Conservation (phyloP, 2,888 invertebrate genomes). For the Glaucopsyche alexis region DNA sequence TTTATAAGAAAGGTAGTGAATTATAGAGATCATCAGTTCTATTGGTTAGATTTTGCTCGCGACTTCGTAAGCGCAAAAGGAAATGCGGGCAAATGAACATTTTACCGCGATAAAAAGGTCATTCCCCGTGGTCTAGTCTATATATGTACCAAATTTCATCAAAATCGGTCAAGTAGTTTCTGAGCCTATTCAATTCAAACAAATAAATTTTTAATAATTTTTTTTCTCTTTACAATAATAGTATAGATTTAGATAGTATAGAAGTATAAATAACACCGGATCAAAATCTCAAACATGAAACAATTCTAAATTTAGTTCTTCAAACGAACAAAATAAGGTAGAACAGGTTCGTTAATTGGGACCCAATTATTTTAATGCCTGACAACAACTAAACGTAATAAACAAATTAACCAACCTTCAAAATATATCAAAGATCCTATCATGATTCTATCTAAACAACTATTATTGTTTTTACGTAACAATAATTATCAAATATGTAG, state of each 20-base stretch:
- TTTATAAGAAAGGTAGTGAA: not conserved
- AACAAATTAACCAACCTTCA: not conserved
- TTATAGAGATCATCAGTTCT: not conserved
- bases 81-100: no score
- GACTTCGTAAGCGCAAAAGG: no score
- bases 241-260: no score
- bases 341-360: not conserved
- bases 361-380: not conserved
- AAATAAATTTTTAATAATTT: no score
- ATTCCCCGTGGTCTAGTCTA: no score
- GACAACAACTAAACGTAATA: not conserved
- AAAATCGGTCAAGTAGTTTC: no score
- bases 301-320: not conserved
- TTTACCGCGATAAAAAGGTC: no score
- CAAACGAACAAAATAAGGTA: not conserved
- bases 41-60: no score
- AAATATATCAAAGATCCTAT: not conserved
- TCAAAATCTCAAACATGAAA: not conserved
- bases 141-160: no score
- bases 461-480: not conserved
- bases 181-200: no score
- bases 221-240: no score
- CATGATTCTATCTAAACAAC: not conserved
- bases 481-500: not conserved
- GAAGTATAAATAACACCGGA: no score